These are phyloP conservation scores for Nestor notabilis DNA, from an alignment of 2,113 vertebrate genomes.

Conservation along the genomic window DNA sequence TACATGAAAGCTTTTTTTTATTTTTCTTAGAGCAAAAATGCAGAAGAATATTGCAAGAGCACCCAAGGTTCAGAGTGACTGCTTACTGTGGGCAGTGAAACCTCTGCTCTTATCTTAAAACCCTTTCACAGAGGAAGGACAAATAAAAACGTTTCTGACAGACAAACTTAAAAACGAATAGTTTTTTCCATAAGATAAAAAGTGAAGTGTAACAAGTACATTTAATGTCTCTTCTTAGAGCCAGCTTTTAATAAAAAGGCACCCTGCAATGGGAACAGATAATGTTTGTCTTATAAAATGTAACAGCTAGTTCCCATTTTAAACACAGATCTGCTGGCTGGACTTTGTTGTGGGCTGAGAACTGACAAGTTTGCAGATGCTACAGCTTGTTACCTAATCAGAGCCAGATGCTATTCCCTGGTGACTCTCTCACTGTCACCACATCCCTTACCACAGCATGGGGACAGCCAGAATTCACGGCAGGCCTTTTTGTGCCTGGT, in stretches of 20 bases:
- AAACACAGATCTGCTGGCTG: conserved; percentile 21
- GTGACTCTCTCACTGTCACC: background rate
- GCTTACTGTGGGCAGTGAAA: background rate
- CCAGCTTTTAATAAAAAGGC: conserved; percentile 64
- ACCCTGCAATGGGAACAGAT: conserved; percentile 69
- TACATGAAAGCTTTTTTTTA: background rate
- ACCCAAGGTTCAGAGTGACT: background rate
- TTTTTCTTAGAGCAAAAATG: background rate
- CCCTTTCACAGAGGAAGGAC: background rate
- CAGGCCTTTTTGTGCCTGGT: background rate
- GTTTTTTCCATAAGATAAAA: conserved; percentile 49
- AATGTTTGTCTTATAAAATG: conserved; percentile 71
- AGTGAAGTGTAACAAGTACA: conserved; percentile 62
- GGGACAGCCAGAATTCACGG: background rate
- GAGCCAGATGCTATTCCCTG: conserved; percentile 45
- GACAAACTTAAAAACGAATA: background rate
- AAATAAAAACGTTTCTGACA: conserved; percentile 27
- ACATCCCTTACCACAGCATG: background rate
- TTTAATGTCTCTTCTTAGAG: conserved; percentile 70
- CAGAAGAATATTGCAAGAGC: background rate
- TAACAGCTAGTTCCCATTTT: conserved; percentile 55
- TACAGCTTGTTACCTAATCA: conserved; percentile 54
- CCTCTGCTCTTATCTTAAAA: background rate
- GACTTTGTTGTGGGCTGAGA: conserved; percentile 48
- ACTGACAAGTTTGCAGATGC: conserved; percentile 62